These are phyloP conservation scores for Masticophis lateralis DNA, from an alignment of 2,797 vertebrate genomes.

Conservation along the genomic window DNA sequence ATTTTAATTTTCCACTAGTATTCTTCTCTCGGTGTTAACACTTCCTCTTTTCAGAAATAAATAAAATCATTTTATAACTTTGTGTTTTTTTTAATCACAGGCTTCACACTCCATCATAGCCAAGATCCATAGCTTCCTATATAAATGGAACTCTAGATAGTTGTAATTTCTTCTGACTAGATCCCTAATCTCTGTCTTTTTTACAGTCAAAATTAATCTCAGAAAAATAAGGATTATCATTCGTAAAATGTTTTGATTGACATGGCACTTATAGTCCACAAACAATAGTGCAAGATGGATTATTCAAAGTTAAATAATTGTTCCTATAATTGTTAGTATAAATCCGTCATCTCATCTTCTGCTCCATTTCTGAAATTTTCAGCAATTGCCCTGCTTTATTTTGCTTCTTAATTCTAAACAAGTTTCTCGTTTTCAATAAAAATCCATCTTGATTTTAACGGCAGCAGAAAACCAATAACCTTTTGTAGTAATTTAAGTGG, in stretches of 20 bases:
- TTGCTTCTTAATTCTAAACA: neutral
- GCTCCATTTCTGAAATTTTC: neutral
- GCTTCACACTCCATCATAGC: conserved; percentile 34
- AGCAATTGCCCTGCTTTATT: neutral
- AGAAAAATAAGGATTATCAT: conserved; percentile 51
- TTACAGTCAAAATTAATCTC: conserved; percentile 38
- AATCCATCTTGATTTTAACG: neutral
- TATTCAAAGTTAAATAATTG: conserved; percentile 36
- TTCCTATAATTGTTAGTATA: conserved; percentile 41
- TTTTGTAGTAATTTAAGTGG: neutral
- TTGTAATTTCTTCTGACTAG: conserved; percentile 18
- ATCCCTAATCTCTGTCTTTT: conserved; percentile 25
- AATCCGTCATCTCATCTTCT: conserved; percentile 13
- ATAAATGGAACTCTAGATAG: conserved; percentile 41
- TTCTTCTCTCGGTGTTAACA: conserved; percentile 39
- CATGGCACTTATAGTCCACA: conserved; percentile 42
- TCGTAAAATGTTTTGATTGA: conserved; percentile 48
- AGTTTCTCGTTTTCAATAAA: conserved; percentile 15
- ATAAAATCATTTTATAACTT: conserved; percentile 12
- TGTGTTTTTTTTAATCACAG: conserved; percentile 27
- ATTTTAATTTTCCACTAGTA: conserved; percentile 29
- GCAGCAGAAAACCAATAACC: neutral
- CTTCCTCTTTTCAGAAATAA: conserved; percentile 51
- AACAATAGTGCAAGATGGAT: conserved; percentile 34
- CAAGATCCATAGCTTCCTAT: conserved; percentile 44